Base-by-base conservation (phyloP, 53 echinoderm and acorn worm species). In the Hippasteria phrygiana region DNA sequence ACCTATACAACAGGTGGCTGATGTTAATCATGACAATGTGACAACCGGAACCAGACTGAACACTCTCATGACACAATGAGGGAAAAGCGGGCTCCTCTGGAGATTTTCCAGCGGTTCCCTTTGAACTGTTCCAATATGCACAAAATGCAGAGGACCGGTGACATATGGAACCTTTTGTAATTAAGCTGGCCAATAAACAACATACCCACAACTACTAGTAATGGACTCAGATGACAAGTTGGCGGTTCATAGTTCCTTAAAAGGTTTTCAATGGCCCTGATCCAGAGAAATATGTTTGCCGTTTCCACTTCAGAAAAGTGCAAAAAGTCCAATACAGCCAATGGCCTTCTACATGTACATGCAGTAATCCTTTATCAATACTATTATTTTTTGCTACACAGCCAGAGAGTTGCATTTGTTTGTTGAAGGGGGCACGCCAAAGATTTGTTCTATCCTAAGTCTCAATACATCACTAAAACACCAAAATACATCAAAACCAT, bases 151-250 rank as follows among this genome's bases (percentile, higher is more conserved):
- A 45, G 3, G 14, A 48, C 32, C 47, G 26, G 47, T 47, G 48
- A 48, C 32, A 47, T 75, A 27, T 75, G 6, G 47, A 48, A 18
- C 73, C 16, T 38, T 39, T 38, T 62, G 78, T 78, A 78, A 78
- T 78, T 78, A 78, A 62, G 62, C 78, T 59, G 62, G n/a, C 20
- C 56, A 55, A 38, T n/a, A n/a, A 62, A 56, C 20, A 55, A 37
- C 62, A 59, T 62, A 35, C 20, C 40, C 6, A 20, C 20, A 78
- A 78, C 24, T 78, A 11, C 37, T n/a, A 13, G 17, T 54, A 78
- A 78, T 78, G 78, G 78, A 78, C 4, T 7, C 40, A 59, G 78
- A 78, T 78, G 78, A 78, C 78, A 78, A 78, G 59, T 78, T 59
- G 36, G 78, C 24, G 78, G 56, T 59, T n/a, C 0, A 34, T 14